phyloP scores from a whole-genome alignment of 2,113 vertebrate species.

The Sula dactylatra region DNA sequence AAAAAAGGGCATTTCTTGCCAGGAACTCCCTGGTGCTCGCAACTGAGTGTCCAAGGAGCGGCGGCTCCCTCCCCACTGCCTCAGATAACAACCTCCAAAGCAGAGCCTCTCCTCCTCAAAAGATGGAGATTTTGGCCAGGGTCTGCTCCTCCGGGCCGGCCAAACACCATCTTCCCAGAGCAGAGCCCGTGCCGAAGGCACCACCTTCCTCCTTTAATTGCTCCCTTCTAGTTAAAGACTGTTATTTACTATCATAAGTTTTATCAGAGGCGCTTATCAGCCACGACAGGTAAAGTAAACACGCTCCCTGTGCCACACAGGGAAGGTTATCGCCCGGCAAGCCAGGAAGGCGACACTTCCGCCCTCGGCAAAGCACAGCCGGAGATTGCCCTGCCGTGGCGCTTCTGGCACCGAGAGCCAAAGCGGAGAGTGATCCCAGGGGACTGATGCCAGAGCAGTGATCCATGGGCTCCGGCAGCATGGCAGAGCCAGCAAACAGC shows the following conservation, averaged over 20 bases:
- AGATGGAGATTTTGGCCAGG: background rate
- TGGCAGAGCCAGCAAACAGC: background rate
- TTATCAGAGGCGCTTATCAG: conserved; percentile 54
- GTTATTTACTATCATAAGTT: background rate
- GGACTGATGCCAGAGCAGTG: fast-evolving
- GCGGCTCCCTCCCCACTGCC: background rate
- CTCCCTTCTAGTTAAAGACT: background rate
- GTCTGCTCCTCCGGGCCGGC: background rate
- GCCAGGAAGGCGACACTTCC: background rate
- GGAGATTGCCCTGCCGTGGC: fast-evolving
- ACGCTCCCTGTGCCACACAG: fast-evolving
- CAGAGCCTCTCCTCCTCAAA: background rate
- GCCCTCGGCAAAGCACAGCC: background rate
- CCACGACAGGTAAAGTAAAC: background rate
- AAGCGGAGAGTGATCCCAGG: fast-evolving
- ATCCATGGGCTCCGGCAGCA: fast-evolving
- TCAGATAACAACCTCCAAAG: background rate
- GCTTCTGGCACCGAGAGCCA: background rate
- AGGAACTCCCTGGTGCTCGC: background rate
- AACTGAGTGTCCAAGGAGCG: background rate
- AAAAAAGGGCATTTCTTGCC: background rate
- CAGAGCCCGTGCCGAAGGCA: background rate
- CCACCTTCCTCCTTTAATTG: background rate
- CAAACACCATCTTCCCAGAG: background rate
- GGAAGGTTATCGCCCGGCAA: background rate